phyloP scores from a whole-genome alignment of 2,797 vertebrate species.

The Siniperca scherzeri region DNA sequence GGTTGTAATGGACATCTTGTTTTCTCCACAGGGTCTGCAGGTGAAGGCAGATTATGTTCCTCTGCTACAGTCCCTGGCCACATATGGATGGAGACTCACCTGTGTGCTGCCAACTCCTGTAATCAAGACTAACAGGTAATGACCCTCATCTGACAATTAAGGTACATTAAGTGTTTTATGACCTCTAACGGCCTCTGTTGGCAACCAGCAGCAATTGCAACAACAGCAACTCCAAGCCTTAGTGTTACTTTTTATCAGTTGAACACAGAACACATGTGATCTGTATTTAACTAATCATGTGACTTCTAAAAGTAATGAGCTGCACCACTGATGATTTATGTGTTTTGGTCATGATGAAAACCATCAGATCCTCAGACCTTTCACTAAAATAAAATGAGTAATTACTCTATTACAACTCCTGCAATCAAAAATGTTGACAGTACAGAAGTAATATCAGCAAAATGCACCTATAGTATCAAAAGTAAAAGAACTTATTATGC shows the following conservation, averaged over 20 bases:
- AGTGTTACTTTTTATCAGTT: neutral
- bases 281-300: conserved; percentile 2
- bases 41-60: conserved; percentile 97
- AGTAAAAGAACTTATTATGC: too few relatives aligned
- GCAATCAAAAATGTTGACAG: too few relatives aligned
- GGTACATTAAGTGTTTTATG: neutral
- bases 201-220: conserved; percentile 41
- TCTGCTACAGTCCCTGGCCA: conserved; percentile 94
- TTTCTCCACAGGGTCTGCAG: conserved; percentile 88
- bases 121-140: conserved; percentile 94
- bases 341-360: neutral
- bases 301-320: neutral
- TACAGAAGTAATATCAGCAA: neutral
- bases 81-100: conserved; percentile 95
- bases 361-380: neutral
- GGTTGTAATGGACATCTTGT: conserved; percentile 31
- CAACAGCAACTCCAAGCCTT: neutral
- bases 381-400: neutral
- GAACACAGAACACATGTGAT: neutral
- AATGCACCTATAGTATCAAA: neutral
- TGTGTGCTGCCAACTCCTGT: conserved; percentile 96
- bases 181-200: conserved; percentile 61
- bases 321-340: neutral
- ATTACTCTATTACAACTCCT: neutral
- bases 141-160: neutral